Conservation (phyloP, 1,140 invertebrate species). For the Drosophila nebulosa region DNA sequence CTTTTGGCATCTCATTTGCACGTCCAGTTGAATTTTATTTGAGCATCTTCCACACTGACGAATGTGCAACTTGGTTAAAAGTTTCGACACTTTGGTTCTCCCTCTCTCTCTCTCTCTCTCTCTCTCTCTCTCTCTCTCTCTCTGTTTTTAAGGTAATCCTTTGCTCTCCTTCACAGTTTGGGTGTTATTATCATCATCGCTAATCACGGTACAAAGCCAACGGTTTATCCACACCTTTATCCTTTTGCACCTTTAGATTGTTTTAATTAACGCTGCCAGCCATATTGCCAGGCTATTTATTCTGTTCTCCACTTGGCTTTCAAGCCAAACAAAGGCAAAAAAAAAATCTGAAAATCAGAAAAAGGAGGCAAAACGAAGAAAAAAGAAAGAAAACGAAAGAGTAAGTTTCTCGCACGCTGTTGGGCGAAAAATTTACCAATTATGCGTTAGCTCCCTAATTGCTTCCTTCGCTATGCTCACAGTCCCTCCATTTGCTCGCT, state of each 20-base stretch:
- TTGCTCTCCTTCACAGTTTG: neutral
- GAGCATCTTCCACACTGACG: slow-evolving; percentile 29
- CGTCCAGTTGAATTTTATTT: slow-evolving; percentile 63
- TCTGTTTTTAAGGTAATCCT: too few relatives aligned
- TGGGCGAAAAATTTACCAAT: slow-evolving; percentile 60
- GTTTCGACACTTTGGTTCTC: neutral
- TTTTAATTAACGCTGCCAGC: slow-evolving; percentile 26
- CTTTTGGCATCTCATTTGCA: slow-evolving; percentile 51
- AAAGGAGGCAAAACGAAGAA: neutral
- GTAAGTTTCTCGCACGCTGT: slow-evolving; percentile 52
- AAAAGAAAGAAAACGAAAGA: neutral
- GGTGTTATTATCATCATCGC: neutral
- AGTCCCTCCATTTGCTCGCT: slow-evolving; percentile 37
- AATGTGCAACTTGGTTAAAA: slow-evolving; percentile 16
- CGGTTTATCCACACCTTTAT: slow-evolving; percentile 9
- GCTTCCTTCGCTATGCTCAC: slow-evolving; percentile 52
- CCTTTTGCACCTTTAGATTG: slow-evolving; percentile 6
- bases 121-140: too few relatives aligned
- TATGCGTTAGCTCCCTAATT: slow-evolving; percentile 68
- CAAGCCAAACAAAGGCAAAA: neutral
- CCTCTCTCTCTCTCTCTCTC: too few relatives aligned
- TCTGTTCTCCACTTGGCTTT: slow-evolving; percentile 21
- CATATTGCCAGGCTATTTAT: slow-evolving; percentile 8
- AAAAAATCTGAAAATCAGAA: neutral
- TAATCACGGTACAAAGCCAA: slow-evolving; percentile 41